These are phyloP conservation scores for Sinocyclocheilus grahami DNA, from an alignment of 2,113 vertebrate genomes.

Conservation along the genomic window DNA sequence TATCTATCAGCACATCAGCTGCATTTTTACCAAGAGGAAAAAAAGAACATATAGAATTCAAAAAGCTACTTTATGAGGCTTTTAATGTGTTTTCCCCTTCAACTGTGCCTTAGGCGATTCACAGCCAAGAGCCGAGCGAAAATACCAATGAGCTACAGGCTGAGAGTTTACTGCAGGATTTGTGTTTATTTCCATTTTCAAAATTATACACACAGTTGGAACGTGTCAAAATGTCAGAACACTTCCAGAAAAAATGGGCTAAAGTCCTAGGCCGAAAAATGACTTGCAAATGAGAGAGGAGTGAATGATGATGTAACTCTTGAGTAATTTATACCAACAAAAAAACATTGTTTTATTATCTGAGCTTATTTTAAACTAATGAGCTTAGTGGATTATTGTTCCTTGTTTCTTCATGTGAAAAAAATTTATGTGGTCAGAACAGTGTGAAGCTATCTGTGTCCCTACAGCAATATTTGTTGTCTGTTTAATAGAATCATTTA, in stretches of 20 bases:
- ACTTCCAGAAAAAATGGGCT: neutral
- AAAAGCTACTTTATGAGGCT: constrained; percentile 23
- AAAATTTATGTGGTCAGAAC: neutral
- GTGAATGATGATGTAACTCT: neutral
- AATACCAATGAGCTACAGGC: constrained; percentile 48
- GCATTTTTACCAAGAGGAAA: neutral
- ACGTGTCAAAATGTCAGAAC: constrained; percentile 32
- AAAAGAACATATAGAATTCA: constrained; percentile 11
- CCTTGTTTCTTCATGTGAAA: neutral
- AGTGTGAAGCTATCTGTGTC: neutral
- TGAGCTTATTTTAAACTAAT: constrained; percentile 30
- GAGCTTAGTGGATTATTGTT: neutral
- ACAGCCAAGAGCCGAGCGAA: constrained; percentile 25
- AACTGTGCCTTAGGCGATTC: constrained; percentile 36
- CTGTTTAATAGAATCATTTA: constrained; percentile 5
- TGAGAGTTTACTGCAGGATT: constrained; percentile 21
- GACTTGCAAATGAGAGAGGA: neutral
- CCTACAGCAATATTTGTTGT: constrained; percentile 19
- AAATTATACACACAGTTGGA: constrained; percentile 13
- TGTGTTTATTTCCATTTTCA: neutral
- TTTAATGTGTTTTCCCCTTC: constrained; percentile 29
- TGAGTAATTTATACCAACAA: neutral
- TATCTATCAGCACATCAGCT: neutral
- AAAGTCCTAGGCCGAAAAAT: neutral
- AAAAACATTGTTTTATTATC: neutral